Evolutionary conservation across 1,140 invertebrate species (phyloP).

Genomic region (Papilio dardanus): DNA sequence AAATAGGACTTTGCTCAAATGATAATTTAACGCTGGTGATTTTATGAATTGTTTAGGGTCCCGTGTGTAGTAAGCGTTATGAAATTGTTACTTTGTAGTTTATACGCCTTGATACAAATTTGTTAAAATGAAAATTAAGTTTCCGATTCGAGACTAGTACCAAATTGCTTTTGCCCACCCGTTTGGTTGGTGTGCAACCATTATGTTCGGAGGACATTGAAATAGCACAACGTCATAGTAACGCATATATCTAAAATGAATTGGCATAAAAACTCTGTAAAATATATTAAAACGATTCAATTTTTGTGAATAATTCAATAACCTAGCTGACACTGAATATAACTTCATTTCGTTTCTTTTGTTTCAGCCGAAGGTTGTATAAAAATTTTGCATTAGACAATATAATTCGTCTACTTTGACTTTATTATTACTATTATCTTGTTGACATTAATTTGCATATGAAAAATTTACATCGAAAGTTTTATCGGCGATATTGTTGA

Average conservation of each 20-base stretch:
- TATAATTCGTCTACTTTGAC: constrained; percentile 43
- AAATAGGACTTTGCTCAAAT: constrained; percentile 72
- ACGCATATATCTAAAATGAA: constrained; percentile 45
- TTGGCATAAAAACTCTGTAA: constrained; percentile 50
- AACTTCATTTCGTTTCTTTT: constrained; percentile 79
- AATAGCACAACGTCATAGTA: constrained; percentile 39
- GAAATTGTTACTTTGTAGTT: constrained; percentile 46
- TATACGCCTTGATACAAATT: constrained; percentile 41
- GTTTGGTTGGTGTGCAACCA: constrained; percentile 29
- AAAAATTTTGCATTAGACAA: constrained; percentile 44
- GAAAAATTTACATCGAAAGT: constrained; percentile 36
- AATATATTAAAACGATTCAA: constrained; percentile 33
- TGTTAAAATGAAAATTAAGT: constrained; percentile 77
- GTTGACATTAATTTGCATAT: constrained; percentile 42
- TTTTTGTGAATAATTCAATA: constrained; percentile 59
- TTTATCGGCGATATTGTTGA: constrained; percentile 40
- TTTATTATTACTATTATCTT: constrained; percentile 51
- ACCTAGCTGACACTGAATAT: constrained; percentile 58
- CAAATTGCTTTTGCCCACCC: constrained; percentile 11
- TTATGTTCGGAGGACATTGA: constrained; percentile 6
- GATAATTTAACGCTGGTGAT: constrained; percentile 54
- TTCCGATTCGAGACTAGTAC: constrained; percentile 55
- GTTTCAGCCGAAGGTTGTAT: constrained; percentile 61
- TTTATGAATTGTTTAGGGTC: constrained; percentile 57
- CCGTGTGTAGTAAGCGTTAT: constrained; percentile 47